Evolutionary conservation across 2,797 vertebrate species (phyloP), one percentile per base, ranked within the genome.

Genomic region (Paramormyrops hopkinsi): DNA sequence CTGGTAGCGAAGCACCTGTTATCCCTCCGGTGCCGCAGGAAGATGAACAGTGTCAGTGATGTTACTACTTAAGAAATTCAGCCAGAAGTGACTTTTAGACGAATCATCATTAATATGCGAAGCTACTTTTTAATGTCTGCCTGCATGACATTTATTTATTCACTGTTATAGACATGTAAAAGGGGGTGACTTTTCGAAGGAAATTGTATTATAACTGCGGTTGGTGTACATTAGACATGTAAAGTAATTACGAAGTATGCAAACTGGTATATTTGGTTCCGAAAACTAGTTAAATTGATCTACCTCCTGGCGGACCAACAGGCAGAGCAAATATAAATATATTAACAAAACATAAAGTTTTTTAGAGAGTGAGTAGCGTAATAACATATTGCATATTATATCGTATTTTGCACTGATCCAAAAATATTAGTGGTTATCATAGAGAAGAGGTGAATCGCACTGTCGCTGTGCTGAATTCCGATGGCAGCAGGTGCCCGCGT

Each of bases 401-500:
- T 82, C 14, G 51, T 41, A 86, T 37, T 56, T 41, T 87, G 29
- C 17, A 59, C 5, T 9, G 53, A 54, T 51, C n/a, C 84, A 86
- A 76, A 76, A 76, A 76, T 76, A 22, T 33, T 33, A 46, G 76
- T 46, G 7, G 76, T 46, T 82, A 22, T 88, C 33, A 44, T 25
- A 88, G 69, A 76, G 48, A 29, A 41, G 76, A 62, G 76, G 76
- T 84, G 82, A 86, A 7, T 73, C 19, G 73, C 29, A 41, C 73
- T 44, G 53, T 4, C 14, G 25, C 9, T 88, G 54, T 62, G n/a
- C 88, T 88, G 41, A 91, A 93, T 91, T 93, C 94, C 92, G 92
- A 93, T 94, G 93, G 91, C 91, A 62, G 93, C 92, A 92, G 91
- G 93, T 93, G 94, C 93, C 93, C 92, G 90, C 91, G 92, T 9